These are phyloP conservation scores for Dromaius novaehollandiae DNA, from an alignment of 2,113 vertebrate genomes.

Conservation along the genomic window DNA sequence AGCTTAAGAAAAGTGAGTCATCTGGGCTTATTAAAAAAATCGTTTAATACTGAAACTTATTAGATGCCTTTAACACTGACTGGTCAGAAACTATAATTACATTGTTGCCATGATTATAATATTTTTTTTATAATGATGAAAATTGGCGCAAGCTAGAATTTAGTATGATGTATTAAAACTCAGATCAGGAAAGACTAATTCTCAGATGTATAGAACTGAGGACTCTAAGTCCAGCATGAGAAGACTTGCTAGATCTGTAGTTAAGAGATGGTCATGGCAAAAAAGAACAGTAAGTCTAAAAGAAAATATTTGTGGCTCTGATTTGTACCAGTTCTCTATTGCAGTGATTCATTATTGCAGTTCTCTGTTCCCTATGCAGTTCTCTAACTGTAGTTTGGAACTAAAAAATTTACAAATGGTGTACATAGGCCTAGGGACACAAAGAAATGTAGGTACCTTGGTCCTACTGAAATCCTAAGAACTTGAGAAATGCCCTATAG, in stretches of 20 bases:
- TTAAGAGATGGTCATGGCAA: not conserved
- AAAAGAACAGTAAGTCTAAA: not conserved
- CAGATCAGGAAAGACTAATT: not conserved
- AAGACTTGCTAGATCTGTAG: not conserved
- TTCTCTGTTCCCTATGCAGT: not conserved
- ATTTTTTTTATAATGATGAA: not conserved
- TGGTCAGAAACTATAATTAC: not conserved
- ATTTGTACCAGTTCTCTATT: not conserved
- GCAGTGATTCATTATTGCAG: slow-evolving; percentile 10
- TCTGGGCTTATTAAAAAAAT: not conserved
- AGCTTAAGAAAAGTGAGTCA: slow-evolving; percentile 4
- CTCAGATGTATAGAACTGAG: not conserved
- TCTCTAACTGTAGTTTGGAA: not conserved
- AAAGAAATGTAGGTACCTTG: not conserved
- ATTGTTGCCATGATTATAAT: not conserved
- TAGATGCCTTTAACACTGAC: not conserved
- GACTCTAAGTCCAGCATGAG: not conserved
- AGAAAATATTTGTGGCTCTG: not conserved
- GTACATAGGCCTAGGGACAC: not conserved
- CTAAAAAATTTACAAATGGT: not conserved
- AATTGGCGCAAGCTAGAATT: not conserved
- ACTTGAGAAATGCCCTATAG: not conserved
- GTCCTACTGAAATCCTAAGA: not conserved
- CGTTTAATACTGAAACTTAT: not conserved
- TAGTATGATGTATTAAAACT: not conserved